Evolutionary conservation across 1,140 invertebrate species (phyloP), one percentile per base, ranked within the genome.

Genomic region (Dreissena rostriformis): DNA sequence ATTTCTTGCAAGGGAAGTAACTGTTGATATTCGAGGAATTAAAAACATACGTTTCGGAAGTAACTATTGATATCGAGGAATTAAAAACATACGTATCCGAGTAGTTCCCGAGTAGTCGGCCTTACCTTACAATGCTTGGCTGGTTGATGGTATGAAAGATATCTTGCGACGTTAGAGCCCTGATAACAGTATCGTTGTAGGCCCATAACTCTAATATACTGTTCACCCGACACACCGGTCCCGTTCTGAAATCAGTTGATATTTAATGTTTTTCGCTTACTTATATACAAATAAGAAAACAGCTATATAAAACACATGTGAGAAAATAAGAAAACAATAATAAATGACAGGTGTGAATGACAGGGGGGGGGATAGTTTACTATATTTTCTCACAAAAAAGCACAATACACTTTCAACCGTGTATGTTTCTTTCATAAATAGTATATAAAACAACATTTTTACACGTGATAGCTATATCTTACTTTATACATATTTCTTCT

Each of bases 141-240:
- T 82, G 71, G 57, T 88, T 88, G 19, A 88, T 65, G 8, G 65
- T 72, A 24, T 71, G 26, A 15, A 74, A n/a, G 22, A 88, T 88
- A 22, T 84, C 61, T 11, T 26, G 57, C 17, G 74, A 61, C 12
- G 86, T 79, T 7, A 90, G 82, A 73, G 19, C 52, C 12, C 80
- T 66, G 39, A 90, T 88, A 2, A 72, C 68, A 29, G 84, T 51
- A 57, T 86, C 76, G 65, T 90, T 71, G 68, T 86, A 87, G 2
- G 67, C 67, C 88, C 88, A 90, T 61, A 90, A 63, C 71, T 90
- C 87, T 66, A 90, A 67, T n/a, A 90, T 66, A 70, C 84, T 88
- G 63, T 75, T 84, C 17, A 84, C 80, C 24, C 78, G 51, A 71
- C 88, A 90, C 51, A 72, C 74, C n/a, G 78, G 57, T 10, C 87